Evolutionary conservation across 2,888 invertebrate species (phyloP), one percentile per base, ranked within the genome.

Genomic region (Bellardia pandia): DNA sequence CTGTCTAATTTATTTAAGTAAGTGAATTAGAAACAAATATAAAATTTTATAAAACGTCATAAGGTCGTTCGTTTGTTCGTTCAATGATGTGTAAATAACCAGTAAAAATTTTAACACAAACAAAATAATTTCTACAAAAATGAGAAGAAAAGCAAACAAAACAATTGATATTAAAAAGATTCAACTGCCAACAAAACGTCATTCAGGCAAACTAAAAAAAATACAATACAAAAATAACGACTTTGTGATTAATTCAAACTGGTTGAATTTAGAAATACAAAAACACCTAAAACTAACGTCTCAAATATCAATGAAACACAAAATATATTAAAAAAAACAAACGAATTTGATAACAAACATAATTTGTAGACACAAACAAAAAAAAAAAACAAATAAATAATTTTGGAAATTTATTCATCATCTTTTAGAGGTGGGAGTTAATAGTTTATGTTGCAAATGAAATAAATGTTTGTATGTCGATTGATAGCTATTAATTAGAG

Each of bases 51-150:
- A 23, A 85, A 74, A 81, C 77, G 77, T 86, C 85, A 81, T 74
- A 81, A 86, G 81, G 60, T 77, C 72, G 81, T 86, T 81, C 51
- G 72, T 66, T 85, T 3, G 33, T 33, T 37, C 37, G 6, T 37
- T 23, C 23, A 42, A 42, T 45, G 85, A 37, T 37, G 51, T 68
- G 60, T 81, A 58, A 74, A 81, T 66, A 56, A 56, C 66, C 40
- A 69, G 16, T 42, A 51, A 53, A 40, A 33, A 68, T 45, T 14
- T 42, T 2, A 56, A 45, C 42, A 64, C 30, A 30, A 16, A 45
- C 33, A 16, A 71, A 58, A 30, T 56, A 76, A 30, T 72, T 74
- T 51, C 8, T 58, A 4, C 51, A 64, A 37, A 33, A 64, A 64
- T 13, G 64, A 68, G 56, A 45, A 64, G 11, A 71, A 58, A 64